phyloP scores from a whole-genome alignment of 2,113 vertebrate species.

The Litocranius walleri region DNA sequence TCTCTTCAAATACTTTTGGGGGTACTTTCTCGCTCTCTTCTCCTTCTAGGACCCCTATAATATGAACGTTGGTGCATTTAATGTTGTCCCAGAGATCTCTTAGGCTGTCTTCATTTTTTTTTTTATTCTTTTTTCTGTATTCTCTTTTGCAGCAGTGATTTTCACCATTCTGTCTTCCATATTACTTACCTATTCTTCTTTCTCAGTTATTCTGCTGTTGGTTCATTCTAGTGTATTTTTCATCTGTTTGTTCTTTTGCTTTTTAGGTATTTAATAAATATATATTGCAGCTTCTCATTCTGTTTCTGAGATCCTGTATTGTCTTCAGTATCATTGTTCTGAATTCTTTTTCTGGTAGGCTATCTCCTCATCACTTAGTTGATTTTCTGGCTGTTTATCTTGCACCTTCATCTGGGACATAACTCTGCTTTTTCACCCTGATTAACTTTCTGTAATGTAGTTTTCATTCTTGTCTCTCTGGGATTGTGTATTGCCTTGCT shows the following conservation, averaged over 20 bases:
- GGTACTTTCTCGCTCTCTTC: not conserved
- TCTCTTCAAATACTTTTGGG: not conserved
- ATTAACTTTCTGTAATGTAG: not conserved
- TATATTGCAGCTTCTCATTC: not conserved
- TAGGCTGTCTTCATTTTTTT: not conserved
- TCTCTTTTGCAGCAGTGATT: not conserved
- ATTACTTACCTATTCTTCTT: not conserved
- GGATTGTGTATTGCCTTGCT: not conserved
- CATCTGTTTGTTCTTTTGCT: not conserved
- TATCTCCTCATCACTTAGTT: not conserved
- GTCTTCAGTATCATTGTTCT: not conserved
- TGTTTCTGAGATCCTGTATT: not conserved
- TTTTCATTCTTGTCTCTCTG: not conserved
- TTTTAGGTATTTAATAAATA: not conserved
- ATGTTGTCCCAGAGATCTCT: not conserved
- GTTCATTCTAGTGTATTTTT: not conserved
- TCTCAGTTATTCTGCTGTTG: not conserved
- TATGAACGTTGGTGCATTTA: not conserved
- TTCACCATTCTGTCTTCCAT: not conserved
- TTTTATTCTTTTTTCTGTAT: not conserved
- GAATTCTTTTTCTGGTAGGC: not conserved
- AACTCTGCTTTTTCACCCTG: not conserved
- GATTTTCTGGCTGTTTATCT: not conserved
- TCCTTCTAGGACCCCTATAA: not conserved
- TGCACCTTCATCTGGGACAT: not conserved